phyloP scores from a whole-genome alignment of 2,113 vertebrate species.

The Trichechus manatus region DNA sequence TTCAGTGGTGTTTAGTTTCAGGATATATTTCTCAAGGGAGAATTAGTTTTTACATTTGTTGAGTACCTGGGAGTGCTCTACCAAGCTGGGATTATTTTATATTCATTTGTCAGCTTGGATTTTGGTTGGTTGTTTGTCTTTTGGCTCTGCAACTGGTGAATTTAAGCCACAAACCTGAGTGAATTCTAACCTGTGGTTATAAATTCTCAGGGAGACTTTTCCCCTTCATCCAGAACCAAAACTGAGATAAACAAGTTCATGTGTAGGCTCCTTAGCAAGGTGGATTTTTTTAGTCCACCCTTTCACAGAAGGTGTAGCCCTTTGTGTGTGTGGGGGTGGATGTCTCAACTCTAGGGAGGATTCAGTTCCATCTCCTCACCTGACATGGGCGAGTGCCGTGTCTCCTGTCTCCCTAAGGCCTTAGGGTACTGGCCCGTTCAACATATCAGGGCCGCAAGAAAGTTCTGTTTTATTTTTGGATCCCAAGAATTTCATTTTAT shows the following conservation, averaged over 20 bases:
- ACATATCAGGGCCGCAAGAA: fast-evolving
- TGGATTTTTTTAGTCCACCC: neutral
- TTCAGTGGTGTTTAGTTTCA: neutral
- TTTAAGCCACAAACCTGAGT: neutral
- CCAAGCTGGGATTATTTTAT: neutral
- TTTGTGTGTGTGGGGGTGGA: no score
- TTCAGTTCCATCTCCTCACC: neutral
- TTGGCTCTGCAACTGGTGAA: neutral
- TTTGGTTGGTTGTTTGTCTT: neutral
- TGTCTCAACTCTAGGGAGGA: no score
- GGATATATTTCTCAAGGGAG: neutral
- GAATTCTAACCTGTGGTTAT: neutral
- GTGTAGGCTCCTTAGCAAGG: neutral
- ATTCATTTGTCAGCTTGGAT: neutral
- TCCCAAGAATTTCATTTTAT: neutral
- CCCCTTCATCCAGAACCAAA: neutral
- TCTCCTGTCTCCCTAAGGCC: no score
- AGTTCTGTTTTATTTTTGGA: neutral
- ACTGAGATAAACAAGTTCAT: neutral
- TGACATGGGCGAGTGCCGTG: neutral
- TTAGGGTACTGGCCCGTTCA: neutral
- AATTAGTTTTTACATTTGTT: neutral
- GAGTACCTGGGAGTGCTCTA: neutral
- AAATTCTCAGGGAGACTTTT: neutral
- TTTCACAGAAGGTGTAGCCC: neutral